Evolutionary conservation across 2,113 vertebrate genomes (phyloP), one percentile per base, ranked within the genome.

Genomic region (Catharus minimus): DNA sequence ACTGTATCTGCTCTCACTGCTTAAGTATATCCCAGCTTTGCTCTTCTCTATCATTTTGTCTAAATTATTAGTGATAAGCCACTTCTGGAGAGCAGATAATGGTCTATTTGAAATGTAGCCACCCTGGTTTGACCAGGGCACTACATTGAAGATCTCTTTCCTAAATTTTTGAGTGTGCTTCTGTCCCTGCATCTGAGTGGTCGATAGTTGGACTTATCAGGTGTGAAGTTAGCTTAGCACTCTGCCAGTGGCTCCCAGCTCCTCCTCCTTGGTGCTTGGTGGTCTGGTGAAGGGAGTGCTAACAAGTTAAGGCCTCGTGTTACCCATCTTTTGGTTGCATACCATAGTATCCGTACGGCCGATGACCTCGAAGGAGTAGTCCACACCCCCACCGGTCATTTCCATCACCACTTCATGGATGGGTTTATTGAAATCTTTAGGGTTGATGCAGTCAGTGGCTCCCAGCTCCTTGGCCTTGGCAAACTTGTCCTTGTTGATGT

Each of bases 301-400:
- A 18, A 50, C 0, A 11, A 39, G 11, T 41, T 57, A 64, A 64
- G 5, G 43, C 60, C 49, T 86, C 9, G 1, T 33, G 21, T 56
- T 26, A 36, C 27, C 32, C 27, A n/a, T 32, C 30, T 78, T 81
- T 36, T 7, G 61, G 12, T 24, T 38, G 52, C 98, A 62, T 97
- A 99, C 99, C 98, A 99, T 98, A 77, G 97, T 91, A 12, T 82
- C 92, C 1, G 82, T 96, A 49, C 76, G 95, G 41, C 99, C 98
- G 2, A 97, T 96, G 96, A 98, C 98, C 89, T 98, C 99, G 7
- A 99, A 93, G 47, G 98, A 97, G 41, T 97, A 98, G 96, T 99
- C 98, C 88, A 98, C 97, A 4, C 98, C 98, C 9, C 50, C 17
- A 0, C 30, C 22, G 0, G 98, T 98, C 98, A 98, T 92, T 72